Evolutionary conservation across 2,888 invertebrate species (phyloP).

Genomic region (Heliconius erato): DNA sequence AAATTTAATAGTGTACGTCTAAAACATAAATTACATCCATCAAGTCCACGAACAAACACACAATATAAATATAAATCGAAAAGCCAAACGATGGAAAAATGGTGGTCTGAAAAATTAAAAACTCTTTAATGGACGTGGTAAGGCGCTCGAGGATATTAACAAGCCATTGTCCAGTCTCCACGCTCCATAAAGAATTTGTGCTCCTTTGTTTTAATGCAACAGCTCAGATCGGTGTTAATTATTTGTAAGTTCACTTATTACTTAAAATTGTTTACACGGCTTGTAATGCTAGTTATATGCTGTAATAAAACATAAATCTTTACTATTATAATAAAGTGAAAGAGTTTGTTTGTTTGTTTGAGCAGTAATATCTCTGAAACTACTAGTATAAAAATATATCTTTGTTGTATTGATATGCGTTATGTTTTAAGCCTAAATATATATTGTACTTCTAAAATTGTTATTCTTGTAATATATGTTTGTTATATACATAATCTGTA

Average conservation of each 20-base stretch:
- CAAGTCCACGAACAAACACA: neutral
- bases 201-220: conserved; percentile 40
- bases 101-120: conserved; percentile 29
- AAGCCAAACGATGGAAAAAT: conserved; percentile 12
- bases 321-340: too few species aligned
- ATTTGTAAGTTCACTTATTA: conserved; percentile 20
- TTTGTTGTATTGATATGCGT: too few species aligned
- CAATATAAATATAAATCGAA: conserved; percentile 16
- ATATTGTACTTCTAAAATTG: too few species aligned
- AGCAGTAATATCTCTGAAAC: too few species aligned
- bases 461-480: too few species aligned
- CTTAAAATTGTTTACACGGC: conserved; percentile 21
- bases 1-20: neutral
- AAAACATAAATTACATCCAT: neutral
- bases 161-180: conserved; percentile 48
- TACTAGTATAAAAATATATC: too few species aligned
- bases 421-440: too few species aligned
- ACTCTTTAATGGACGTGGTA: conserved; percentile 39
- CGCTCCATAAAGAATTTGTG: conserved; percentile 47
- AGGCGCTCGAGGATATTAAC: conserved; percentile 53
- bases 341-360: too few species aligned
- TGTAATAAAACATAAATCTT: too few species aligned
- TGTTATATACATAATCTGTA: too few species aligned
- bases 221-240: conserved; percentile 24
- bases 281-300: neutral